Evolutionary conservation across 2,888 invertebrate species (phyloP).

Genomic region (Scaptomyza caliginosa): DNA sequence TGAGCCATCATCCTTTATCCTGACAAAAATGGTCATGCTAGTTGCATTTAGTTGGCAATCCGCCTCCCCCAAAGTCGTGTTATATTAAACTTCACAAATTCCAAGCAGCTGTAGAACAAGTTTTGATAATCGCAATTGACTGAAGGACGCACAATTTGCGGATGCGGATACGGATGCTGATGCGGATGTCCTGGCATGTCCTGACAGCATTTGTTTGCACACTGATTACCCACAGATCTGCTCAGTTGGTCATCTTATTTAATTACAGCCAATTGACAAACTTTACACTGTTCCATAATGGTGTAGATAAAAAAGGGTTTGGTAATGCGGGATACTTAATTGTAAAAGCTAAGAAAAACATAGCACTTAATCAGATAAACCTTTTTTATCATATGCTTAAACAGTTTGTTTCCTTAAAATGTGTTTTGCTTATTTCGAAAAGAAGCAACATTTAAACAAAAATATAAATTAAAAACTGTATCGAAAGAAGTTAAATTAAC

Average conservation of each 20-base stretch:
- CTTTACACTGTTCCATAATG: neutral
- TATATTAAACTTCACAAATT: slow-evolving; percentile 43
- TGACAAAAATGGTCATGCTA: slow-evolving; percentile 53
- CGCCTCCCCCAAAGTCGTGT: slow-evolving; percentile 23
- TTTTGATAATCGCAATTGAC: slow-evolving; percentile 19
- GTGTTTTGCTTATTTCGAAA: too few species aligned
- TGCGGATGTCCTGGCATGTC: slow-evolving; percentile 15
- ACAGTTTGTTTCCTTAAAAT: too few species aligned
- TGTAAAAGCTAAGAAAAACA: neutral
- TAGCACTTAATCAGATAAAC: too few species aligned
- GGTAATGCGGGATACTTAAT: neutral
- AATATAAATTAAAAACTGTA: too few species aligned
- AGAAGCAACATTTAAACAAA: too few species aligned
- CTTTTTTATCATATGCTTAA: too few species aligned
- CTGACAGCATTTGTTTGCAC: slow-evolving; percentile 5
- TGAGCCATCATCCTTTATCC: neutral
- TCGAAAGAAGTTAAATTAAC: too few species aligned
- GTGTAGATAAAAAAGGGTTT: neutral
- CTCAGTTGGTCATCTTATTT: slow-evolving; percentile 4
- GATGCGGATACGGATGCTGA: slow-evolving; percentile 1
- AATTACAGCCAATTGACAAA: slow-evolving; percentile 20
- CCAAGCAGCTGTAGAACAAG: slow-evolving; percentile 18
- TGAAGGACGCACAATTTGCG: slow-evolving; percentile 34
- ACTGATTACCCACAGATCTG: slow-evolving; percentile 23
- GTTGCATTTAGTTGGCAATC: slow-evolving; percentile 56